These are phyloP conservation scores for Kryphioiulus occultus DNA, from an alignment of 2,888 invertebrate species.

Conservation along the genomic window DNA sequence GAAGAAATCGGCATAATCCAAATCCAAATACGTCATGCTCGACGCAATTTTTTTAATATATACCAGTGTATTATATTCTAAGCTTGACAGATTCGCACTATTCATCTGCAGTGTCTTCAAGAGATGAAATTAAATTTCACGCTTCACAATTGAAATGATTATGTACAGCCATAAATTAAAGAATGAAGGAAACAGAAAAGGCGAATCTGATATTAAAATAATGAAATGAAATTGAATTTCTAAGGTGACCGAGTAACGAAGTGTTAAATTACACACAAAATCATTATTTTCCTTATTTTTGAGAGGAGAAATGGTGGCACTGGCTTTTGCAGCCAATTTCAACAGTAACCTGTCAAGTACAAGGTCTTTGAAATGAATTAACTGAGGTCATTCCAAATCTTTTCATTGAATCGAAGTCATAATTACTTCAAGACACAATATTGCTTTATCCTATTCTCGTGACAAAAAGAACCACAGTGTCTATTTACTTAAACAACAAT, in stretches of 20 bases:
- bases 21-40: neutral
- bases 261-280: too few relatives aligned
- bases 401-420: neutral
- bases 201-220: neutral
- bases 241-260: neutral
- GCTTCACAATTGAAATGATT: neutral
- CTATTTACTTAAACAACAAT: neutral
- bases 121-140: neutral
- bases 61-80: neutral
- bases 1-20: neutral
- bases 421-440: neutral
- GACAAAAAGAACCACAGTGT: neutral
- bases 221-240: neutral
- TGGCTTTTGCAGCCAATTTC: neutral
- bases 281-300: neutral
- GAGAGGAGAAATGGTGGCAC: neutral
- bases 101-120: neutral
- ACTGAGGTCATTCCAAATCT: neutral
- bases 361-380: neutral
- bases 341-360: neutral
- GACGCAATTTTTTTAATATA: neutral
- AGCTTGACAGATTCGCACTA: neutral
- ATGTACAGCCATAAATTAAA: neutral
- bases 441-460: neutral
- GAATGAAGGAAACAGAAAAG: neutral